Conservation (phyloP, 2,113 vertebrate genomes). For the Oreochromis aureus region DNA sequence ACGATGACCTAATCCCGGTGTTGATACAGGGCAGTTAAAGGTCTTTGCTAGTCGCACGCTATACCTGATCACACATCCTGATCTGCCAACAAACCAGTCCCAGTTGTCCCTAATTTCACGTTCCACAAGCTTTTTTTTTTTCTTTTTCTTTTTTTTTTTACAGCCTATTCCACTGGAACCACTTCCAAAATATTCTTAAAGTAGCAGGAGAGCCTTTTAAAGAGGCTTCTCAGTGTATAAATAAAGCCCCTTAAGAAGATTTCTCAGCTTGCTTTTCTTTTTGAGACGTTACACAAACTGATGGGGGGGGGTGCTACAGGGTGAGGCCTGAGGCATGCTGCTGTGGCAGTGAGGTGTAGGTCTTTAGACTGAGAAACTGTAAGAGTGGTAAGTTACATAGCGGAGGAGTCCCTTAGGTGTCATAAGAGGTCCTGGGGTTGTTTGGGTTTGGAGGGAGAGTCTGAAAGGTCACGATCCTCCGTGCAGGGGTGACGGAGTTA, state of each 20-base stretch:
- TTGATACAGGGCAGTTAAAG: slow-evolving; percentile 45
- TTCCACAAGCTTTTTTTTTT: slow-evolving; percentile 26
- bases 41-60: slow-evolving; percentile 19
- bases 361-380: slow-evolving; percentile 28
- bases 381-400: slow-evolving; percentile 18
- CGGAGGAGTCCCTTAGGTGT: slow-evolving; percentile 37
- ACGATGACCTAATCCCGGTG: slow-evolving; percentile 52
- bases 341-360: neutral
- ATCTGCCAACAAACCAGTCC: slow-evolving; percentile 29
- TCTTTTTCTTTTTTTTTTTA: neutral
- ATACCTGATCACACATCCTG: slow-evolving; percentile 55
- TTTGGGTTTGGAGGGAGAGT: slow-evolving; percentile 16
- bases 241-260: slow-evolving; percentile 14
- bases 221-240: neutral
- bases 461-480: slow-evolving; percentile 39
- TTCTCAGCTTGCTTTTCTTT: slow-evolving; percentile 16
- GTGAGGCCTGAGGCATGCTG: neutral
- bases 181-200: slow-evolving; percentile 21
- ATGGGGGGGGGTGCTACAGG: neutral
- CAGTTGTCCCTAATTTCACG: slow-evolving; percentile 13
- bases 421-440: slow-evolving; percentile 33
- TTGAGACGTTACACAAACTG: neutral
- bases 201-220: slow-evolving; percentile 14
- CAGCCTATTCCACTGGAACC: slow-evolving; percentile 1
- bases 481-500: slow-evolving; percentile 48